Evolutionary conservation across 35 echinoderm and acorn worm genomes (phyloP).

Genomic region (Acanthaster planci): DNA sequence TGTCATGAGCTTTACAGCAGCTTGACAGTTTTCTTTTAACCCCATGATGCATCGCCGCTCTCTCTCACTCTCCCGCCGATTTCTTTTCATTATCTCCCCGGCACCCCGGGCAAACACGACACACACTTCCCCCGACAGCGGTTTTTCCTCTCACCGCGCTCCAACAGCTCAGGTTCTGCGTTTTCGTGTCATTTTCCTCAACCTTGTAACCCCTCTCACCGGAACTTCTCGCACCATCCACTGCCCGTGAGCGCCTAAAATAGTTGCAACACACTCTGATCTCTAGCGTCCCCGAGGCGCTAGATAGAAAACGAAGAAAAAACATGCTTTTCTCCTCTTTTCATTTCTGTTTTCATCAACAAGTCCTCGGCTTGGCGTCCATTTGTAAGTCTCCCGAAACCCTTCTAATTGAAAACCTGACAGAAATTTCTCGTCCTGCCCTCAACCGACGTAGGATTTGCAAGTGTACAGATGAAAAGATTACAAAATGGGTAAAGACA

Average conservation of each 20-base stretch:
- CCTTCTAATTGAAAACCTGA: too few relatives aligned
- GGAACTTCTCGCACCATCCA: neutral
- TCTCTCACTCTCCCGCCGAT: neutral
- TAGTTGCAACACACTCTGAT: neutral
- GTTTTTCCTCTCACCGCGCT: neutral
- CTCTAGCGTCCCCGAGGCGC: neutral
- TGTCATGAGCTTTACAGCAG: too few relatives aligned
- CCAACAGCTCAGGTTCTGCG: too few relatives aligned
- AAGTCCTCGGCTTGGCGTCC: too few relatives aligned
- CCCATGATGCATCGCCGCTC: neutral
- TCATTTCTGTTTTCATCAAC: neutral
- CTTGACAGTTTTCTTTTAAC: too few relatives aligned
- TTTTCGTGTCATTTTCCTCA: neutral
- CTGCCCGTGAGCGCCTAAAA: neutral
- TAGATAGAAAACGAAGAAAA: neutral
- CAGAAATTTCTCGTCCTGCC: too few relatives aligned
- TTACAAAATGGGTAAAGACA: too few relatives aligned
- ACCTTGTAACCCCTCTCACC: neutral
- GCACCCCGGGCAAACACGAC: constrained; percentile 22
- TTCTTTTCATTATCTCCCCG: constrained; percentile 10
- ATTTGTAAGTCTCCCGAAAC: too few relatives aligned
- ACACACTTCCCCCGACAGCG: neutral
- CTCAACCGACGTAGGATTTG: too few relatives aligned
- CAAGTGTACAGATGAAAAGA: too few relatives aligned
- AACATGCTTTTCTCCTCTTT: neutral